Percentiles rank a stretch among this genome's conserved stretches.
Conservation (phyloP, 2,797 vertebrate species). For the Gymnothorax javanicus region DNA sequence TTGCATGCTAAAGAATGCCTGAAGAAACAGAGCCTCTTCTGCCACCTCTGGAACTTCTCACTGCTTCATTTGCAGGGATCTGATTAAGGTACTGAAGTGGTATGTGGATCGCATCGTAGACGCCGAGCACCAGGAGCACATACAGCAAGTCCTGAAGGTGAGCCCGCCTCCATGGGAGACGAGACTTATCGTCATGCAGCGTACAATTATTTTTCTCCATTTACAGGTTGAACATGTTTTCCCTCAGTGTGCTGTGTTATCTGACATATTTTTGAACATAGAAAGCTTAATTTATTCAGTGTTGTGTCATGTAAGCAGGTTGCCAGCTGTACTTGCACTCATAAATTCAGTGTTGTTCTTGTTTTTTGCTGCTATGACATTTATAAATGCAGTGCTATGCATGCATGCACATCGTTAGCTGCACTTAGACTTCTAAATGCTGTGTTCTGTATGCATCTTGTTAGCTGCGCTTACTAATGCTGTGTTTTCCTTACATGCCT, state of each 20-base stretch:
- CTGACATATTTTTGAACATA: neutral
- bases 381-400: too few relatives aligned
- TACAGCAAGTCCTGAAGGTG: slow-evolving; percentile 97
- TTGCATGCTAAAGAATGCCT: neutral
- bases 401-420: too few relatives aligned
- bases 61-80: slow-evolving; percentile 76
- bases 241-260: neutral
- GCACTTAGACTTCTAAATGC: too few relatives aligned
- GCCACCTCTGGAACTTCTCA: too few relatives aligned
- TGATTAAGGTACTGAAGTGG: slow-evolving; percentile 99
- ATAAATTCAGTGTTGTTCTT: too few relatives aligned
- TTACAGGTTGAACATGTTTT: neutral
- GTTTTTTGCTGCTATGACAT: too few relatives aligned
- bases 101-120: slow-evolving; percentile 96
- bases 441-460: too few relatives aligned
- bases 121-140: slow-evolving; percentile 93
- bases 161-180: slow-evolving; percentile 27
- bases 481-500: too few relatives aligned
- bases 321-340: too few relatives aligned
- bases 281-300: neutral
- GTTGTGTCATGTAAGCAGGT: too few relatives aligned
- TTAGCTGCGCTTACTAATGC: too few relatives aligned
- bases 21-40: too few relatives aligned
- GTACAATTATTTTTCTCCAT: neutral
- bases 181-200: neutral